Evolutionary conservation across 1,140 invertebrate species (phyloP).

Genomic region (Ctenoplectra terminalis): DNA sequence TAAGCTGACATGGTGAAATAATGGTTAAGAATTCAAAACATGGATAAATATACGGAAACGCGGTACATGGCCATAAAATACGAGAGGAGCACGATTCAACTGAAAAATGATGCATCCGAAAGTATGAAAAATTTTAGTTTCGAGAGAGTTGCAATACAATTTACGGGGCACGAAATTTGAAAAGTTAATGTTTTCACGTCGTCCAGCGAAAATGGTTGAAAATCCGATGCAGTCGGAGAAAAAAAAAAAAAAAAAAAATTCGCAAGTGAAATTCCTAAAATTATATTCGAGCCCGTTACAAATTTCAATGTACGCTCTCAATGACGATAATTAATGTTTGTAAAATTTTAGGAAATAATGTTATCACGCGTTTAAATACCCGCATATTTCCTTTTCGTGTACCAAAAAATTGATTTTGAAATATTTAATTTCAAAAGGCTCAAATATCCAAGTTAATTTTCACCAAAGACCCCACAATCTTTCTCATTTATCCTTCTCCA

Average conservation of each 20-base stretch:
- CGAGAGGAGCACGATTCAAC: background rate
- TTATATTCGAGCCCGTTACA: background rate
- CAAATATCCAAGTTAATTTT: background rate
- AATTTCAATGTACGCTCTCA: background rate
- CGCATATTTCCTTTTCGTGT: background rate
- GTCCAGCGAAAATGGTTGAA: constrained; percentile 11
- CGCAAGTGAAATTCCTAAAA: constrained; percentile 4
- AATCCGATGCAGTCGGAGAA: background rate
- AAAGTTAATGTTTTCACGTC: constrained; percentile 20
- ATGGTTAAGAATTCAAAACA: constrained; percentile 26
- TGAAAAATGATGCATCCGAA: constrained; percentile 7
- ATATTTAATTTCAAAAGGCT: background rate
- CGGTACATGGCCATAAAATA: background rate
- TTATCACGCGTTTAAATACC: background rate
- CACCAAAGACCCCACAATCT: background rate
- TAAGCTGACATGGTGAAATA: constrained; percentile 4
- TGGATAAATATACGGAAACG: constrained; percentile 9
- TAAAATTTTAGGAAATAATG: background rate
- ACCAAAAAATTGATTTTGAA: background rate
- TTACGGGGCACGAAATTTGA: constrained; percentile 11
- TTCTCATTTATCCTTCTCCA: background rate
- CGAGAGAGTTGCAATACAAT: constrained; percentile 22
- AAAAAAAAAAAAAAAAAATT: background rate
- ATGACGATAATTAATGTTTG: background rate
- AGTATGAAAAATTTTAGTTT: constrained; percentile 26